These are phyloP conservation scores for Heliconius eleuchia DNA, from an alignment of 1,140 invertebrate genomes.

Conservation along the genomic window DNA sequence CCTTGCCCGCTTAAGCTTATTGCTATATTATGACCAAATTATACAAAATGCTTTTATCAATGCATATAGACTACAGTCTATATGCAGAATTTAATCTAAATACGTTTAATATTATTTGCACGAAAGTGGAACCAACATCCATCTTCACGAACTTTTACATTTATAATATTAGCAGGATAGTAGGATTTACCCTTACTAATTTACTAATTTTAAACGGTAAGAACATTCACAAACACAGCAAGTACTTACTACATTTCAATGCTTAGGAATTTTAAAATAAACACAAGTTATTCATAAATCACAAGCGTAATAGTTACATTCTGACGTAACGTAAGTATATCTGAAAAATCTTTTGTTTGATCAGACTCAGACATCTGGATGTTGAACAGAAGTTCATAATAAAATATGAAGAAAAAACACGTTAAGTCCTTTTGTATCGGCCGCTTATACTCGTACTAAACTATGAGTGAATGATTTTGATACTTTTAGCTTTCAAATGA, in stretches of 20 bases:
- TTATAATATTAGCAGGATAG: no score
- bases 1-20: no score
- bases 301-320: constrained; percentile 72
- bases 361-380: constrained; percentile 79
- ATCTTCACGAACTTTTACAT: no score
- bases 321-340: constrained; percentile 69
- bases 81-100: no score
- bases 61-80: no score
- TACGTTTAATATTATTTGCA: no score
- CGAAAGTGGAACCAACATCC: no score
- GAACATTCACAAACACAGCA: background rate
- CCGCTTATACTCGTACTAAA: constrained; percentile 65
- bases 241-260: constrained; percentile 53
- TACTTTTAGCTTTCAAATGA: constrained; percentile 46
- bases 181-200: background rate
- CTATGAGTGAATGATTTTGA: constrained; percentile 57
- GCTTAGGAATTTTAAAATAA: constrained; percentile 69
- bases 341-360: constrained; percentile 80
- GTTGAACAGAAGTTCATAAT: constrained; percentile 80
- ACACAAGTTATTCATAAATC: constrained; percentile 75
- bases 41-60: no score
- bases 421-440: constrained; percentile 80
- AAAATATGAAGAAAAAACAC: constrained; percentile 80
- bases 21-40: no score
- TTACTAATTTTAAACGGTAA: background rate